phyloP scores from a whole-genome alignment of 2,113 vertebrate species.

The Loxodonta africana region DNA sequence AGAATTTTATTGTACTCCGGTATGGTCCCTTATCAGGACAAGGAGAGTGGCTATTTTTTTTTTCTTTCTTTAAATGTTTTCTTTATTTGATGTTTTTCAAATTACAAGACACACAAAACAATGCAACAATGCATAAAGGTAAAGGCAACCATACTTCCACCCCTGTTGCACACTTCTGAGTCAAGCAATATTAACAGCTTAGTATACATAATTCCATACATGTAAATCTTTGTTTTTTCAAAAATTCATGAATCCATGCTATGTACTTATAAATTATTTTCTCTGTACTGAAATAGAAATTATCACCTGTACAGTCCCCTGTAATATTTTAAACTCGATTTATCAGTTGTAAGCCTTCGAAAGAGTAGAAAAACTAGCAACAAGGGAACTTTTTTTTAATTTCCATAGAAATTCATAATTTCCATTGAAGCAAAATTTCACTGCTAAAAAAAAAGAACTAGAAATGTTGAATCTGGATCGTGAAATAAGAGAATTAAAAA shows the following conservation, averaged over 20 bases:
- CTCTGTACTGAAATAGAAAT: background rate
- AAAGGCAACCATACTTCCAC: background rate
- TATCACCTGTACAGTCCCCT: background rate
- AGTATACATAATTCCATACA: background rate
- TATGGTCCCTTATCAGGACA: background rate
- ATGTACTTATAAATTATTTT: background rate
- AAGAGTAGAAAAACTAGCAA: background rate
- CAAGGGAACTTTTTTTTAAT: background rate
- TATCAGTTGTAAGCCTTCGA: background rate
- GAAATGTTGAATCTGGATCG: background rate
- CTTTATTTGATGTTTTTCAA: background rate
- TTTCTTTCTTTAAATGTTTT: background rate
- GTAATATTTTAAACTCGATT: background rate
- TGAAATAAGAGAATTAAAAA: background rate
- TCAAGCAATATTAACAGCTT: background rate
- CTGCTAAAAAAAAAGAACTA: background rate
- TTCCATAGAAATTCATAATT: background rate
- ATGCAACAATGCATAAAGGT: background rate
- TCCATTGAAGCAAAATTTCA: background rate
- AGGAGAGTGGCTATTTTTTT: background rate
- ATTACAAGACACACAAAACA: background rate
- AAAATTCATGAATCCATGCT: background rate
- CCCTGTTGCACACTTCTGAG: background rate
- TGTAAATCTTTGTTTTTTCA: background rate
- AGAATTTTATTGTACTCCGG: background rate